A percentile compares a stretch with the other conserved stretches of the same genome.
Conservation (phyloP, 2,797 vertebrate species). For the Sebastes paucispinis region DNA sequence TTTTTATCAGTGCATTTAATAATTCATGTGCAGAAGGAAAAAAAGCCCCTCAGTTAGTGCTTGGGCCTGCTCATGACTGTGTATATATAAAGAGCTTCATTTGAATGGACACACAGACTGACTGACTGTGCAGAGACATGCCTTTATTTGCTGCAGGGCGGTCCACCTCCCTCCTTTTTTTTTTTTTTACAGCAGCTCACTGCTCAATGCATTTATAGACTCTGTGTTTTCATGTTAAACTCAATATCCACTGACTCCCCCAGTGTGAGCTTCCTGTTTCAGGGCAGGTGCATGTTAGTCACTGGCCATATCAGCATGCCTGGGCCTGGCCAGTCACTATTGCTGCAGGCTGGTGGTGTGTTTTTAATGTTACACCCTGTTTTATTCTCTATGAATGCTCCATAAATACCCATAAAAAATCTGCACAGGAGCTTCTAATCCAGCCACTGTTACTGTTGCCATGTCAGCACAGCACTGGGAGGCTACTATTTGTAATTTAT, state of each 20-base stretch:
- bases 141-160: constrained; percentile 72
- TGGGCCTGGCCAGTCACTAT: background rate
- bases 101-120: constrained; percentile 35
- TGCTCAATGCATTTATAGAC: constrained; percentile 39
- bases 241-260: background rate
- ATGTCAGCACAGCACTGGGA: constrained; percentile 42
- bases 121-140: constrained; percentile 15
- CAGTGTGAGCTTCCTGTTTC: constrained; percentile 22
- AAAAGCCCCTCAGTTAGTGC: background rate
- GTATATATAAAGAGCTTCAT: constrained; percentile 5
- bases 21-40: constrained; percentile 41
- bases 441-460: constrained; percentile 50
- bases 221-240: constrained; percentile 28
- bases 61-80: constrained; percentile 13
- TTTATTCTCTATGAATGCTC: constrained; percentile 1
- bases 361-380: constrained; percentile 35
- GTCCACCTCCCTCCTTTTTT: constrained; percentile 39
- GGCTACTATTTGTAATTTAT: constrained; percentile 42
- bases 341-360: constrained; percentile 19
- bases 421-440: background rate
- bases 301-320: constrained; percentile 32
- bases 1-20: constrained; percentile 61
- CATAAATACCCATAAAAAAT: constrained; percentile 4
- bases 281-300: constrained; percentile 56
- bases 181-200: constrained; percentile 4